These are phyloP conservation scores for Toxotes jaculatrix DNA, from an alignment of 2,113 vertebrate genomes.

Conservation along the genomic window DNA sequence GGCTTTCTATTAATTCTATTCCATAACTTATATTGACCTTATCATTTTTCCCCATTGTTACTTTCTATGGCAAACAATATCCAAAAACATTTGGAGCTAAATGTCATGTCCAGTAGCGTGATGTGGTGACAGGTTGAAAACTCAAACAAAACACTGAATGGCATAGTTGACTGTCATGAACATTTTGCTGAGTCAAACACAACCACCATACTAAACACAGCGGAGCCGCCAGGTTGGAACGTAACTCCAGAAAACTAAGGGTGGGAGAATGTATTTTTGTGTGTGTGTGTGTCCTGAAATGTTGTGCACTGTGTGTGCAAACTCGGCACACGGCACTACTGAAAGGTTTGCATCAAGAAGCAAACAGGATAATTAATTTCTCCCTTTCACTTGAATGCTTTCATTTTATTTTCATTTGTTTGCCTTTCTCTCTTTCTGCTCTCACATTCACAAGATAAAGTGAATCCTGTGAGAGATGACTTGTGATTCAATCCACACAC, in stretches of 20 bases:
- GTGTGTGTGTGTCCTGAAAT: background rate
- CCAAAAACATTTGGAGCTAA: conserved; percentile 8
- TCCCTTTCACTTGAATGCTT: conserved; percentile 62
- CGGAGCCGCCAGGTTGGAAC: conserved; percentile 42
- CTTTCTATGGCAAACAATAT: conserved; percentile 2
- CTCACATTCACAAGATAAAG: conserved; percentile 57
- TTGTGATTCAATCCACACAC: conserved; percentile 50
- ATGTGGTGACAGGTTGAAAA: conserved; percentile 35
- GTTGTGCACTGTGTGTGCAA: conserved; percentile 9
- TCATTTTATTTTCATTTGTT: conserved; percentile 78
- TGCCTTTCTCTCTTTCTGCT: conserved; percentile 55
- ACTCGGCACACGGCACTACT: conserved; percentile 3
- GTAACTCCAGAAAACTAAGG: conserved; percentile 55
- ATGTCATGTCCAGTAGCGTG: conserved; percentile 3
- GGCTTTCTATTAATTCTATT: background rate
- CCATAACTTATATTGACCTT: background rate
- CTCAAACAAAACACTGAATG: conserved; percentile 33
- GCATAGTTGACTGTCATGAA: conserved; percentile 36
- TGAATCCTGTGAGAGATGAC: conserved; percentile 56
- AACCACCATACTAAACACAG: conserved; percentile 39
- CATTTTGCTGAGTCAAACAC: conserved; percentile 66
- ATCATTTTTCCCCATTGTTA: background rate
- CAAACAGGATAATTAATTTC: conserved; percentile 75
- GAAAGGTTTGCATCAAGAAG: conserved; percentile 58
- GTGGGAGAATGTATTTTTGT: conserved; percentile 30